These are phyloP conservation scores for Mohoua ochrocephala DNA, from an alignment of 2,113 vertebrate genomes.

Conservation along the genomic window DNA sequence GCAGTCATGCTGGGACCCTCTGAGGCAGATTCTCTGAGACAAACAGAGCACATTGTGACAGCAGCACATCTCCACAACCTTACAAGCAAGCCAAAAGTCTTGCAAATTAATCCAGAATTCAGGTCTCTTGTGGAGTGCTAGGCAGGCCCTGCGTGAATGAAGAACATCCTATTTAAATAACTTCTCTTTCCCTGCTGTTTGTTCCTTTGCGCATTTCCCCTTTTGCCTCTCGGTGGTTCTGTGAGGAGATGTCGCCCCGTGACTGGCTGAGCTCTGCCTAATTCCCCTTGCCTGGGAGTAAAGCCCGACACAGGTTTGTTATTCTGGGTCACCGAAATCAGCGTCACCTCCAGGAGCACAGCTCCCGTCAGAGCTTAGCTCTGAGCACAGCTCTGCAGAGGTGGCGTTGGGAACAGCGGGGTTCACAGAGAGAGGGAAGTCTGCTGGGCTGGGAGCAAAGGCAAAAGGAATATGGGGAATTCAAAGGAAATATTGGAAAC, in stretches of 20 bases:
- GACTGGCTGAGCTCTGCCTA: background rate
- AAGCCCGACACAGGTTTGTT: background rate
- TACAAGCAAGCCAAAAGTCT: background rate
- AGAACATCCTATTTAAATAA: background rate
- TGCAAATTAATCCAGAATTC: background rate
- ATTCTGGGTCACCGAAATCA: background rate
- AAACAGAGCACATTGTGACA: fast-evolving
- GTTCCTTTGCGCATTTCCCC: background rate
- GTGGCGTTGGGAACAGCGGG: background rate
- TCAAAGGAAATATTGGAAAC: background rate
- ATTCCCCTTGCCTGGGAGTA: background rate
- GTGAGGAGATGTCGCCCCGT: background rate
- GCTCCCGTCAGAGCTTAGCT: background rate
- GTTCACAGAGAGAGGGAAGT: background rate
- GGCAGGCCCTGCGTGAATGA: background rate
- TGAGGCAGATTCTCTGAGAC: background rate
- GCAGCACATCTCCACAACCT: background rate
- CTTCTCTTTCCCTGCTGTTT: background rate
- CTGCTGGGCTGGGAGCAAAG: background rate
- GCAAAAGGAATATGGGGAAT: background rate
- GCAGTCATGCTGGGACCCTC: background rate
- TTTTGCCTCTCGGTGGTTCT: background rate
- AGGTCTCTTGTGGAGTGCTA: background rate
- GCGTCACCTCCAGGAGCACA: background rate
- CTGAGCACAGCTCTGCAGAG: background rate